phyloP scores from a whole-genome alignment of 2,888 invertebrate genomes.

The Philonicus albiceps region DNA sequence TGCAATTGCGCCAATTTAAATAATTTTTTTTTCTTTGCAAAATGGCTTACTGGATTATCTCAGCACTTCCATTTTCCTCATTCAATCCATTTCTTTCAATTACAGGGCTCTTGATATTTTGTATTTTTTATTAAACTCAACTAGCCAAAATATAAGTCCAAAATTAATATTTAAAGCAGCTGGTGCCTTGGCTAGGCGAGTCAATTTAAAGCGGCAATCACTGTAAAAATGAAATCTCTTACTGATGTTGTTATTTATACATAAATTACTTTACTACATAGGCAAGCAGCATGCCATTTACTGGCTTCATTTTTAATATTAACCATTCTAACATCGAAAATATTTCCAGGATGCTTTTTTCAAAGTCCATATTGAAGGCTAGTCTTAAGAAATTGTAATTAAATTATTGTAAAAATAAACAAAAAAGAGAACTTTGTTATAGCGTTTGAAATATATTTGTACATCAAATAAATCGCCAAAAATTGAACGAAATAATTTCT shows the following conservation, averaged over 20 bases:
- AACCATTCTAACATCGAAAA: not conserved
- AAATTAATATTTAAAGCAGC: not conserved
- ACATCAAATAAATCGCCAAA: not conserved
- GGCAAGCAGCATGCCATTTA: not conserved
- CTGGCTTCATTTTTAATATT: not conserved
- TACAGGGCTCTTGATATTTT: not conserved
- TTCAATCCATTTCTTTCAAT: not conserved
- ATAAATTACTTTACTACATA: not conserved
- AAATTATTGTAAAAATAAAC: not conserved
- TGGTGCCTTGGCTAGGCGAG: not conserved
- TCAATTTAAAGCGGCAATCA: not conserved
- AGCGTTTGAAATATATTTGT: not conserved
- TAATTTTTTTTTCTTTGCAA: not conserved
- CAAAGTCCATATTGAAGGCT: not conserved
- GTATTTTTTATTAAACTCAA: not conserved
- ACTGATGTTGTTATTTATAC: not conserved
- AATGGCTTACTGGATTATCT: not conserved
- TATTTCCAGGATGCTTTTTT: not conserved
- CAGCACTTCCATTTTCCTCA: not conserved
- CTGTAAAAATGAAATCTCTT: not conserved
- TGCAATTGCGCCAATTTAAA: not conserved
- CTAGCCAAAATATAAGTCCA: not conserved
- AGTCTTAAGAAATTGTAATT: not conserved
- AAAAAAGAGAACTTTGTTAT: not conserved
- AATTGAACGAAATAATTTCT: not conserved